A percentile compares a stretch with the other conserved stretches of the same genome.
These are phyloP conservation scores for Oncorhynchus clarkii DNA, from an alignment of 2,113 vertebrate species.

Conservation along the genomic window DNA sequence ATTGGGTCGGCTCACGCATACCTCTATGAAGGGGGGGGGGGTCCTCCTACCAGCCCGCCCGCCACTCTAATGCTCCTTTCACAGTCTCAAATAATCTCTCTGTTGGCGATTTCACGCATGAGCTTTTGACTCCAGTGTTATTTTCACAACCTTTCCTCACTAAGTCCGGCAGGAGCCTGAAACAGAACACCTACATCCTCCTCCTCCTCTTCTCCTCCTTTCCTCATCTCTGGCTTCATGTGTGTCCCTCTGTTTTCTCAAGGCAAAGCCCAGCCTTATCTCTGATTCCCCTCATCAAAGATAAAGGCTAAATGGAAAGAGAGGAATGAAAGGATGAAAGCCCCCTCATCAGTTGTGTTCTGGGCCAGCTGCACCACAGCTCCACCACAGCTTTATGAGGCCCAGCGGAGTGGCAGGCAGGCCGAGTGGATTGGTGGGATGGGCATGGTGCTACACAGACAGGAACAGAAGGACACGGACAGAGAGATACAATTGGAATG, in stretches of 20 bases:
- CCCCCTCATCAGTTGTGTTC: constrained; percentile 26
- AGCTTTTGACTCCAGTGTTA: constrained; percentile 65
- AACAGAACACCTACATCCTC: constrained; percentile 60
- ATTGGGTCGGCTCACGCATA: constrained; percentile 31
- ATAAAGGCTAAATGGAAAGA: constrained; percentile 10
- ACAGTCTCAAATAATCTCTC: constrained; percentile 73
- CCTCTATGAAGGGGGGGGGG: constrained; percentile 27
- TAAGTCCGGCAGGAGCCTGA: constrained; percentile 70
- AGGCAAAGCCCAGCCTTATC: constrained; percentile 47
- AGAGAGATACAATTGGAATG: neutral
- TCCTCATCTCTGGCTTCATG: constrained; percentile 8
- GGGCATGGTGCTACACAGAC: neutral
- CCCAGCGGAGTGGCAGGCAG: neutral
- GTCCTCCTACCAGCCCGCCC: neutral
- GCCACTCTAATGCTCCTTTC: constrained; percentile 64
- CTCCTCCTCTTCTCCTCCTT: neutral
- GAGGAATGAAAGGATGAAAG: constrained; percentile 26
- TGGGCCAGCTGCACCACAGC: neutral
- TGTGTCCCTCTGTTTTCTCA: constrained; percentile 38
- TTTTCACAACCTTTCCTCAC: constrained; percentile 73
- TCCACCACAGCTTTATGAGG: constrained; percentile 28
- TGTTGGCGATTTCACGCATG: constrained; percentile 76
- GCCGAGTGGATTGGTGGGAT: constrained; percentile 14
- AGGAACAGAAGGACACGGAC: too few relatives aligned
- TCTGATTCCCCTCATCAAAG: constrained; percentile 50